Conservation (phyloP, 37 sponge, comb jelly and placozoan genomes). For the Theonella swinhoei region DNA sequence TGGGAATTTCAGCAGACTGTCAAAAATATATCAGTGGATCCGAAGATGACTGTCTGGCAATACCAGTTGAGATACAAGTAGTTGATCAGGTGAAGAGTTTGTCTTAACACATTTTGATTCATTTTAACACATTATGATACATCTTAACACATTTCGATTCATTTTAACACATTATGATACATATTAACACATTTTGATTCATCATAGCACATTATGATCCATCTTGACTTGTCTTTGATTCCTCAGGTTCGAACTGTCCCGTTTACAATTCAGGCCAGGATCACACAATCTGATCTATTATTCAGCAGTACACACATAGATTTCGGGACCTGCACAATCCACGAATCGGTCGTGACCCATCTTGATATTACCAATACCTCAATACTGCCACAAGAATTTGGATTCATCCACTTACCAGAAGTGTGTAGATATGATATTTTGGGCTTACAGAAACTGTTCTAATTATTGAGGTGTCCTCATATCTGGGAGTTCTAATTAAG, state of each 20-base stretch:
- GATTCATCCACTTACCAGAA: slow-evolving; percentile 79
- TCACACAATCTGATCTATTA: slow-evolving; percentile 69
- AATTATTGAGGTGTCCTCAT: neutral
- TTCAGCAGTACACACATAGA: slow-evolving; percentile 56
- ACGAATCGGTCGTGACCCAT: slow-evolving; percentile 71
- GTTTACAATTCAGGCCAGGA: slow-evolving; percentile 60
- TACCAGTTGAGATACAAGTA: slow-evolving; percentile 44
- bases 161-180: no score
- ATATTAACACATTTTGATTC: no score
- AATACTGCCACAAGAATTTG: slow-evolving; percentile 79
- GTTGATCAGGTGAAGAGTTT: slow-evolving; percentile 39
- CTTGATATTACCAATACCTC: slow-evolving; percentile 77
- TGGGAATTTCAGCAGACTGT: slow-evolving; percentile 9
- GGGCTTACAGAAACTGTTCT: neutral
- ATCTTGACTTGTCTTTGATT: neutral
- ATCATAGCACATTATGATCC: no score
- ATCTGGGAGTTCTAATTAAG: neutral
- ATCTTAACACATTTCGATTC: no score
- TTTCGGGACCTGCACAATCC: slow-evolving; percentile 82
- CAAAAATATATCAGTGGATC: neutral
- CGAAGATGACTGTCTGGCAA: slow-evolving; percentile 28
- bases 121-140: neutral
- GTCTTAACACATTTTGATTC: neutral
- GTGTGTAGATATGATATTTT: slow-evolving; percentile 11
- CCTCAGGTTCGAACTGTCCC: slow-evolving; percentile 58